Evolutionary conservation across 2,888 invertebrate genomes (phyloP).

Genomic region (Synergus japonicus): DNA sequence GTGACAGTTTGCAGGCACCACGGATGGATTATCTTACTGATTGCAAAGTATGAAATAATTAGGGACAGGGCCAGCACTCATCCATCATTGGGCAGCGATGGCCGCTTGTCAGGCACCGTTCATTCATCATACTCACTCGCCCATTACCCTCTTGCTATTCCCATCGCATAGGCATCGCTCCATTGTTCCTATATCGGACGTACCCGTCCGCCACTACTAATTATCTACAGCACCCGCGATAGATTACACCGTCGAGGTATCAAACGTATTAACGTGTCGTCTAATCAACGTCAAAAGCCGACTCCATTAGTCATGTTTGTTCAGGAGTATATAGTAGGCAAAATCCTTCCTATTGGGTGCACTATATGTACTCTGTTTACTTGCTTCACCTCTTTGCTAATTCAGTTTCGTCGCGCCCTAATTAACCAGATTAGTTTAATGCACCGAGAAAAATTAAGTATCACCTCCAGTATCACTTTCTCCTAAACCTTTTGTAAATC

Average conservation of each 20-base stretch:
- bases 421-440: background rate
- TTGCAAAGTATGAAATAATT: slow-evolving; percentile 78
- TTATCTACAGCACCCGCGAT: slow-evolving; percentile 68
- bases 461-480: too few relatives aligned
- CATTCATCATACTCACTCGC: slow-evolving; percentile 77
- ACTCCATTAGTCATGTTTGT: slow-evolving; percentile 44
- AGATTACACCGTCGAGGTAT: slow-evolving; percentile 69
- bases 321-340: background rate
- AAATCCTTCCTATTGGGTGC: background rate
- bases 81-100: slow-evolving; percentile 74
- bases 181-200: slow-evolving; percentile 63
- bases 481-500: too few relatives aligned
- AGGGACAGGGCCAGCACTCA: slow-evolving; percentile 74
- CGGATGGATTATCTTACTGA: slow-evolving; percentile 77
- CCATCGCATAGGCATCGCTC: slow-evolving; percentile 66
- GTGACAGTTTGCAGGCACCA: slow-evolving; percentile 73
- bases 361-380: slow-evolving; percentile 12
- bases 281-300: slow-evolving; percentile 51
- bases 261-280: slow-evolving; percentile 65
- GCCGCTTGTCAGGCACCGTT: slow-evolving; percentile 75
- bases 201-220: slow-evolving; percentile 70
- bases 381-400: background rate
- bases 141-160: slow-evolving; percentile 69
- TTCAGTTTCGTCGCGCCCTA: background rate
- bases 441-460: background rate